Percentiles rank a stretch among this genome's conserved stretches.
Evolutionary conservation across 2,797 vertebrate species (phyloP).

Genomic region (Chelidonichthys spinosus): DNA sequence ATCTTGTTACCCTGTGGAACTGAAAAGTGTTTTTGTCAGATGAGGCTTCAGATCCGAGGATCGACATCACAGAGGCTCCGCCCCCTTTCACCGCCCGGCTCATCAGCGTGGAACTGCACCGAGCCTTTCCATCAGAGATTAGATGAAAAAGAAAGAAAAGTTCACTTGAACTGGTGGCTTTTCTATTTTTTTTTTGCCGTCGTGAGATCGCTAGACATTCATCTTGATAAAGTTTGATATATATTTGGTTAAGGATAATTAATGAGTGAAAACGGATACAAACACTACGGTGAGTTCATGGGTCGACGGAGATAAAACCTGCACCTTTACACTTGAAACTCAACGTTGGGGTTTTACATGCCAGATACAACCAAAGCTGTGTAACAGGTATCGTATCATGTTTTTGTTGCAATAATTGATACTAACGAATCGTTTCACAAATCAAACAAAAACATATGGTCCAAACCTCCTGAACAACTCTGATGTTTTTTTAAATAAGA

Average conservation of each 20-base stretch:
- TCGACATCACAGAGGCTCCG: constrained; percentile 24
- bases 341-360: too few species aligned
- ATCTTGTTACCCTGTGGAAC: constrained; percentile 35
- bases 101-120: neutral
- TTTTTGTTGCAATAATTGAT: too few species aligned
- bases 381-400: too few species aligned
- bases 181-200: constrained; percentile 5
- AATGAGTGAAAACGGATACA: constrained; percentile 16
- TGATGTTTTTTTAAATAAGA: too few species aligned
- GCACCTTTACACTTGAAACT: too few species aligned
- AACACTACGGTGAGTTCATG: neutral
- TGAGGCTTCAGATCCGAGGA: constrained; percentile 19
- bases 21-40: constrained; percentile 34
- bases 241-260: constrained; percentile 14
- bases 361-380: too few species aligned
- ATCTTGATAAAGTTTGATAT: constrained; percentile 11
- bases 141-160: constrained; percentile 5
- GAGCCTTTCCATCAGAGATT: constrained; percentile 17
- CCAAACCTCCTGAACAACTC: too few species aligned
- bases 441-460: too few species aligned
- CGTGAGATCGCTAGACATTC: constrained; percentile 25
- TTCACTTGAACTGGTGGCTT: constrained; percentile 3
- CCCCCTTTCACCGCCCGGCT: neutral
- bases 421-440: too few species aligned
- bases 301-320: too few species aligned